Conservation (phyloP, 2,888 invertebrate genomes). For the Caenorhabditis becei region DNA sequence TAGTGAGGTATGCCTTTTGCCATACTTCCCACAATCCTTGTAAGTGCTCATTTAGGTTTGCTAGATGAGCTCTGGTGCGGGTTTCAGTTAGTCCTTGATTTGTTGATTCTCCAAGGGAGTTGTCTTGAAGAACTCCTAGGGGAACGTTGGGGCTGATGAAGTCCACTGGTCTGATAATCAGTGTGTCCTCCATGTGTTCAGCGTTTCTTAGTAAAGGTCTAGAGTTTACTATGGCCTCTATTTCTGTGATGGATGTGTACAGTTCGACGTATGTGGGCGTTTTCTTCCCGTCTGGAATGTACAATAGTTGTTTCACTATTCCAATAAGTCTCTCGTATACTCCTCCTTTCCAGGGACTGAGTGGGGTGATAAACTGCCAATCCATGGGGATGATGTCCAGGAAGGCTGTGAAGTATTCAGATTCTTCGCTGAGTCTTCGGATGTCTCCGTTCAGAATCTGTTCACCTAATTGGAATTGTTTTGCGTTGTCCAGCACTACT, state of each 20-base stretch:
- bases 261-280: not conserved
- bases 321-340: slow-evolving; percentile 13
- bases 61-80: not conserved
- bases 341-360: slow-evolving; percentile 23
- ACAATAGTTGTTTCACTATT: not conserved
- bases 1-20: not conserved
- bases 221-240: slow-evolving; percentile 6
- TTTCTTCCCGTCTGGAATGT: not conserved
- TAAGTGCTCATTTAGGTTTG: not conserved
- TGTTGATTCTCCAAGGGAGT: not conserved
- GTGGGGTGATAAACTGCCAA: slow-evolving; percentile 14
- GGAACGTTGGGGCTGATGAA: not conserved
- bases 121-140: not conserved
- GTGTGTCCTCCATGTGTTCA: not conserved
- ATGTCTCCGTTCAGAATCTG: slow-evolving; percentile 13
- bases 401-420: not conserved
- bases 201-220: not conserved
- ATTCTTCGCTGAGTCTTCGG: not conserved
- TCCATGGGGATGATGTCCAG: slow-evolving; percentile 3
- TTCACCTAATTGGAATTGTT: slow-evolving; percentile 17
- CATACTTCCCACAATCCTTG: not conserved
- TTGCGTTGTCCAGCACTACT: slow-evolving; percentile 32
- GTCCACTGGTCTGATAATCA: not conserved
- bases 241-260: not conserved
- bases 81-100: not conserved